Evolutionary conservation across 2,113 vertebrate species (phyloP).

Genomic region (Oxyura jamaicensis): DNA sequence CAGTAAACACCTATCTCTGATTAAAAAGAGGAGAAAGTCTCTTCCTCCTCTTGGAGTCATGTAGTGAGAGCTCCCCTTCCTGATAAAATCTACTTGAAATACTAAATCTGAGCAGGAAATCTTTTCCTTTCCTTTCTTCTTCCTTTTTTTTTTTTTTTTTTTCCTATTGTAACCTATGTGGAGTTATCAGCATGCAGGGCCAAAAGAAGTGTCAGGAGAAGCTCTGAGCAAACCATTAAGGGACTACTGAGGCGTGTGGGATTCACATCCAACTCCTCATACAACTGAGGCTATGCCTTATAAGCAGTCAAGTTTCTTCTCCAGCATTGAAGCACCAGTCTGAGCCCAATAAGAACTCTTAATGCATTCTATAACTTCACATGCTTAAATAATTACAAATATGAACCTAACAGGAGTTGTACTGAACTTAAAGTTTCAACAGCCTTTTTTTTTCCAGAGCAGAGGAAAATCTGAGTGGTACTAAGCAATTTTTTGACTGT

Average conservation of each 20-base stretch:
- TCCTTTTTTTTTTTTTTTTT: not conserved
- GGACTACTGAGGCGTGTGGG: not conserved
- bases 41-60: not conserved
- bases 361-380: not conserved
- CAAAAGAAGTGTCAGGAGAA: conserved; percentile 30
- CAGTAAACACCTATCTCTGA: not conserved
- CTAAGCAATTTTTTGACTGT: not conserved
- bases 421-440: not conserved
- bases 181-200: not conserved
- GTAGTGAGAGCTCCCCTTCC: conserved; percentile 42
- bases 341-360: not conserved
- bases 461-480: not conserved
- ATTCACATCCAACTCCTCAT: not conserved
- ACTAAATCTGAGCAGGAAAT: not conserved
- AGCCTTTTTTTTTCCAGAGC: not conserved
- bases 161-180: not conserved
- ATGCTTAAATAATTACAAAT: conserved; percentile 1
- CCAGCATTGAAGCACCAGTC: not conserved
- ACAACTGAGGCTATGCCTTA: not conserved
- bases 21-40: not conserved
- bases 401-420: not conserved
- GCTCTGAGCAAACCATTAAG: conserved; percentile 10
- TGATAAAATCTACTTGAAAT: not conserved
- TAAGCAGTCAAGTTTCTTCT: not conserved
- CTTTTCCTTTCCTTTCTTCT: not conserved